Base-by-base conservation (phyloP, 2,888 invertebrate genomes). In the Thereva nobilitata region DNA sequence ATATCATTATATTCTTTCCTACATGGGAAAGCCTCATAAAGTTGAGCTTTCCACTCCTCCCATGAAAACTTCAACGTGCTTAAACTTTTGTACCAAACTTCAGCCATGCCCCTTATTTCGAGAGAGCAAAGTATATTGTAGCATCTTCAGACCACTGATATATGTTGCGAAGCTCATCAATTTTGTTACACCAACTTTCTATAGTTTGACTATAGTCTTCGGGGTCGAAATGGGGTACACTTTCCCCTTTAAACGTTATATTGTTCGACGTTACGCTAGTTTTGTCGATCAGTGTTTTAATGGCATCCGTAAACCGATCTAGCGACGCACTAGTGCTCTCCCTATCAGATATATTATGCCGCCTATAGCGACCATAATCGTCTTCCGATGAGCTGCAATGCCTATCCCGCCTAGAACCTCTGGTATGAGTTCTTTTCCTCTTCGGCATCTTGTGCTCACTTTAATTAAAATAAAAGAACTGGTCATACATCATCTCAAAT, bases 1-100 rank as follows among this genome's bases (percentile, higher is more conserved):
- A 41, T 3, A 1, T 56, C 56, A 3, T 9, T n/a, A 8, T 6
- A 55, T n/a, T 55, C 55, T 7, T 9, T 3, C 7, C 40, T 38
- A 7, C 5, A 41, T 4, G 55, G 55, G 40, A 55, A 55, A 55
- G 38, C 55, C n/a, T n/a, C n/a, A n/a, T n/a, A n/a, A n/a, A n/a
- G n/a, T n/a, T 42, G n/a, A 3, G 34, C n/a, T 5, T 55, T 55
- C 55, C 55, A 55, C 10, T 61, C 61, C 2, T 1, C 7, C 67
- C 67, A 61, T 0, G 59, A 44, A 52, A 45, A 67, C 4, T 49
- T 59, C 7, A 52, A 5, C n/a, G 23, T 55, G 1, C 12, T 3
- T 1, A 53, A 9, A 1, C 53, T 37, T 4, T 53, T 53, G 35
- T 53, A 53, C 53, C 53, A 53, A 23, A 53, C 9, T 53, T 53